A percentile compares a stretch with the other conserved stretches of the same genome.
Evolutionary conservation across 2,113 vertebrate species (phyloP).

Genomic region (Antechinus stuartii): DNA sequence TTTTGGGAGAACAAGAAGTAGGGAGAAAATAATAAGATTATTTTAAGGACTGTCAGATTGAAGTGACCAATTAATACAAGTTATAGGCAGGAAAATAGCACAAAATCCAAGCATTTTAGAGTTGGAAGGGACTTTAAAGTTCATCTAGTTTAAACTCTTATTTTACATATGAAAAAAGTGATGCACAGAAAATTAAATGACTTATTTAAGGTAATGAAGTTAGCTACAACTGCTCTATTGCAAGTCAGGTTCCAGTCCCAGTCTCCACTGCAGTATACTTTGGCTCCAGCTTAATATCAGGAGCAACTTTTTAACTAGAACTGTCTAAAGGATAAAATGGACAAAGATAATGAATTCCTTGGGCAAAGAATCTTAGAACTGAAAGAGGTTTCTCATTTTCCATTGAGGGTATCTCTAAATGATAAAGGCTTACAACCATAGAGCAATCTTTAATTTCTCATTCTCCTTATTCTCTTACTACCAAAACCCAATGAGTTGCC

Average conservation of each 20-base stretch:
- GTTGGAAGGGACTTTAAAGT: not conserved
- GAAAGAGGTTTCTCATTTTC: not conserved
- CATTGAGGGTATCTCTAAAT: no score
- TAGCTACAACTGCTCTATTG: not conserved
- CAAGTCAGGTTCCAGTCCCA: not conserved
- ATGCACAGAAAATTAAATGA: not conserved
- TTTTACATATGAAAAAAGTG: not conserved
- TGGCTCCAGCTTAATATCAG: not conserved
- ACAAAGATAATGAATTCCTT: not conserved
- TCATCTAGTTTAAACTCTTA: not conserved
- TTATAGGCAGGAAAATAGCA: not conserved
- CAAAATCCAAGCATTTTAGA: not conserved
- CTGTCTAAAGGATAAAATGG: not conserved
- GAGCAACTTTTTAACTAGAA: not conserved
- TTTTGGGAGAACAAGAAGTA: not conserved
- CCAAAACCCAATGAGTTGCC: not conserved
- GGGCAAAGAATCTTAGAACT: not conserved
- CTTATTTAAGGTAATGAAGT: not conserved
- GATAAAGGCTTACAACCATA: not conserved
- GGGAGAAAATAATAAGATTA: not conserved
- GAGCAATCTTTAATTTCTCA: not conserved
- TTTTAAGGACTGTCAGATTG: not conserved
- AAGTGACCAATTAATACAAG: not conserved
- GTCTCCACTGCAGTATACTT: not conserved
- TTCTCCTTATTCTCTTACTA: not conserved